Conservation (phyloP, 2,113 vertebrate species). For the Xiphophorus couchianus region DNA sequence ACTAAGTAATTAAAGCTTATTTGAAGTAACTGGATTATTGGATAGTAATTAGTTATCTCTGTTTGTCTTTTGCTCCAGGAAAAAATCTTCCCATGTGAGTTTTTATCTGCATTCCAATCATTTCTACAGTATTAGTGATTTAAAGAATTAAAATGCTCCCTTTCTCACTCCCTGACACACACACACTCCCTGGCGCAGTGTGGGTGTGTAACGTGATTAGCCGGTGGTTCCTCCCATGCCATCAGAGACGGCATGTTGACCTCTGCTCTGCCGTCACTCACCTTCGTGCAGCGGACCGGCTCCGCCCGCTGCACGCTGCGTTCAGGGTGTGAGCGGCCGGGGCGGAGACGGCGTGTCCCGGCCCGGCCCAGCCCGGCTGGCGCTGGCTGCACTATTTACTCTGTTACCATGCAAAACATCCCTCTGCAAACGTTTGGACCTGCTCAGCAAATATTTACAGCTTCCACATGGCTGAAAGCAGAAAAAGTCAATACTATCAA, state of each 20-base stretch:
- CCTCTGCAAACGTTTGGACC: neutral
- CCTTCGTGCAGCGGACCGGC: neutral
- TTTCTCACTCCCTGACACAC: neutral
- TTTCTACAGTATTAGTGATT: neutral
- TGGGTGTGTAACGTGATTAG: slow-evolving; percentile 10
- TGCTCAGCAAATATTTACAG: neutral
- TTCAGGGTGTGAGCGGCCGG: slow-evolving; percentile 19
- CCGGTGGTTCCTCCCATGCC: neutral
- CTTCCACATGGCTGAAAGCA: neutral
- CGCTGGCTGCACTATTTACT: neutral
- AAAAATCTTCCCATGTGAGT: neutral
- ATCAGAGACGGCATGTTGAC: slow-evolving; percentile 15
- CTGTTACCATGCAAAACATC: neutral
- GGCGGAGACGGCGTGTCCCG: neutral
- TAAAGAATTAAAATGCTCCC: neutral
- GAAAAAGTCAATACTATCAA: neutral
- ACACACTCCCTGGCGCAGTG: neutral
- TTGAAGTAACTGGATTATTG: no score
- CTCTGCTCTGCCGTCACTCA: slow-evolving; percentile 13
- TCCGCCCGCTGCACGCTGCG: no score
- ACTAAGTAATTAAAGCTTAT: no score
- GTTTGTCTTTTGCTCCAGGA: no score
- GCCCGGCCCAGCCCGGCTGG: no score
- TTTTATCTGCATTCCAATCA: neutral
- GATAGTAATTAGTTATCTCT: no score